Evolutionary conservation across 2,113 vertebrate genomes (phyloP).

Genomic region (Phalacrocorax carbo): DNA sequence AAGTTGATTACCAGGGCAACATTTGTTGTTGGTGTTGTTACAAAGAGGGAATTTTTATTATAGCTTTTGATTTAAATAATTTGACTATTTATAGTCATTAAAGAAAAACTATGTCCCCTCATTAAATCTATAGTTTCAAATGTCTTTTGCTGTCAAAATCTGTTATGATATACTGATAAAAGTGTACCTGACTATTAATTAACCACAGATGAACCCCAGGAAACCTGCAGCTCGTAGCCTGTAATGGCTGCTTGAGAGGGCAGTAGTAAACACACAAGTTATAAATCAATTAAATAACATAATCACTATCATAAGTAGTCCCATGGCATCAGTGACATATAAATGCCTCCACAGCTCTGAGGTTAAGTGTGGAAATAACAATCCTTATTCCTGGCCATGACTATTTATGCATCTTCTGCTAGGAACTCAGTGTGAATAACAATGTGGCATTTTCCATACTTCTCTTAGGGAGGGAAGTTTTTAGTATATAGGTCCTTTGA

Average conservation of each 20-base stretch:
- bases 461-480: background rate
- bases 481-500: background rate
- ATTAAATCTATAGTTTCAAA: background rate
- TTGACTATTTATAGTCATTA: background rate
- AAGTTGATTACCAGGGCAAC: background rate
- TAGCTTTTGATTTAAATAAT: background rate
- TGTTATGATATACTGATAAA: background rate
- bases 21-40: background rate
- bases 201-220: background rate
- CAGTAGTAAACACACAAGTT: background rate
- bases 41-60: background rate
- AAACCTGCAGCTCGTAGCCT: background rate
- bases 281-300: background rate
- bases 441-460: accelerated
- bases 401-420: too few species aligned
- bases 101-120: background rate
- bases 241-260: background rate
- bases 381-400: background rate
- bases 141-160: background rate
- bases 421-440: background rate
- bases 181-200: conserved; percentile 32
- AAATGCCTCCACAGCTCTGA: accelerated
- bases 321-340: accelerated
- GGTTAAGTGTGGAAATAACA: background rate
- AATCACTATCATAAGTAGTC: accelerated